Evolutionary conservation across 2,797 vertebrate species (phyloP).

Genomic region (Ctenochaetus hawaiiensis): DNA sequence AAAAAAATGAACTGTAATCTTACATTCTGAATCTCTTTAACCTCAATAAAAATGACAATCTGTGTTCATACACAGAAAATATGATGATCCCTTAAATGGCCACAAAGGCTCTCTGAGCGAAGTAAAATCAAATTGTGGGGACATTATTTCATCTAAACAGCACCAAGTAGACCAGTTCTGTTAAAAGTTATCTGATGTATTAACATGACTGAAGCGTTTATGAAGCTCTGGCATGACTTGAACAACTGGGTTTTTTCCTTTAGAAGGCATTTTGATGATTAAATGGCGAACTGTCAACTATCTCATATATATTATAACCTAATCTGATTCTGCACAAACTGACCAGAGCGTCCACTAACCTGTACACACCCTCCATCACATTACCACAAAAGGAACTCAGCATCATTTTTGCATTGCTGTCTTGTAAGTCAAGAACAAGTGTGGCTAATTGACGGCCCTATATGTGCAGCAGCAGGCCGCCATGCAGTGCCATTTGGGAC

Average conservation of each 20-base stretch:
- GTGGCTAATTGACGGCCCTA: conserved; percentile 61
- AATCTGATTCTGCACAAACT: not conserved
- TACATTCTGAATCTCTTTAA: not conserved
- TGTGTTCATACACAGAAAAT: not conserved
- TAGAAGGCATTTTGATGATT: not conserved
- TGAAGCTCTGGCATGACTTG: not conserved
- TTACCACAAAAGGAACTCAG: conserved; percentile 3
- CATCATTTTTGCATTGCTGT: not conserved
- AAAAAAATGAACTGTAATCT: not conserved
- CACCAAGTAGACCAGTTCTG: not conserved
- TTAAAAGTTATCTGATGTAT: not conserved
- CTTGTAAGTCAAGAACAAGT: conserved; percentile 72
- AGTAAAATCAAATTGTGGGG: not conserved
- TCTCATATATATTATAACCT: not conserved
- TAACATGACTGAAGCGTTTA: not conserved
- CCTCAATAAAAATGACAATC: not conserved
- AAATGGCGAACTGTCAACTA: not conserved
- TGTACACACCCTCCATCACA: conserved; percentile 15
- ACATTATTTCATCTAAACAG: not conserved
- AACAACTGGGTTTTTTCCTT: not conserved
- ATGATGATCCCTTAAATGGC: not conserved
- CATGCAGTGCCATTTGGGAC: conserved; percentile 84
- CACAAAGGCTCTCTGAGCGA: not conserved
- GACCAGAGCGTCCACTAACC: not conserved
- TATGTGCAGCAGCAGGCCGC: conserved; percentile 68